A percentile compares a stretch with the other conserved stretches of the same genome.
phyloP scores from a whole-genome alignment of 1,140 invertebrate genomes.

The Littorina saxatilis region DNA sequence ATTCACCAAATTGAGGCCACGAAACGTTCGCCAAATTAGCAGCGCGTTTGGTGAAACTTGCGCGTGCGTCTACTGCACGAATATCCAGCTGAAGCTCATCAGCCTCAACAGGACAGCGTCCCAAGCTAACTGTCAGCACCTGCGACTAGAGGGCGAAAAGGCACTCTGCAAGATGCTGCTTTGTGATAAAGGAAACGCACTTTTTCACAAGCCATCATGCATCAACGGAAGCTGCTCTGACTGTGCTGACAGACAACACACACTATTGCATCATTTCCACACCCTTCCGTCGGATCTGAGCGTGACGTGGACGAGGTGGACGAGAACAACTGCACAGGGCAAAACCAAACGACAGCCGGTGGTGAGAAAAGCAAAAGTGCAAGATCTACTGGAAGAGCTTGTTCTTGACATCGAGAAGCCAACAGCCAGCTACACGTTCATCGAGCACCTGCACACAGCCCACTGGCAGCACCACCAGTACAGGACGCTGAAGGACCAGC shows the following conservation, averaged over 20 bases:
- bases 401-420: not conserved
- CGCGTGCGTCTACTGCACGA: slow-evolving; percentile 2
- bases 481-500: not conserved
- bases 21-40: not conserved
- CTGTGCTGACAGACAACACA: not conserved
- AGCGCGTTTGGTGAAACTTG: not conserved
- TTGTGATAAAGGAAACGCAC: not conserved
- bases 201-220: not conserved
- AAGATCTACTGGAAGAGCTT: not conserved
- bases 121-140: not conserved
- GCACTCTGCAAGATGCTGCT: not conserved
- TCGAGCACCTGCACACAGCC: not conserved
- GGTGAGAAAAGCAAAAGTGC: not conserved
- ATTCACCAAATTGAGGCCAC: not conserved
- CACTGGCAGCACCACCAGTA: slow-evolving; percentile 1
- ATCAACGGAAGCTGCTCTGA: not conserved
- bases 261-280: not conserved
- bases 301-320: not conserved
- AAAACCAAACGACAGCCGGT: not conserved
- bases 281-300: not conserved
- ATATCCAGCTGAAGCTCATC: not conserved
- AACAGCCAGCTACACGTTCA: not conserved
- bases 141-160: not conserved
- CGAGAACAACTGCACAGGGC: not conserved
- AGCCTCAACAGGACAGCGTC: not conserved